Conservation (phyloP, 2,888 invertebrate species). For the Troides oblongomaculatus region DNA sequence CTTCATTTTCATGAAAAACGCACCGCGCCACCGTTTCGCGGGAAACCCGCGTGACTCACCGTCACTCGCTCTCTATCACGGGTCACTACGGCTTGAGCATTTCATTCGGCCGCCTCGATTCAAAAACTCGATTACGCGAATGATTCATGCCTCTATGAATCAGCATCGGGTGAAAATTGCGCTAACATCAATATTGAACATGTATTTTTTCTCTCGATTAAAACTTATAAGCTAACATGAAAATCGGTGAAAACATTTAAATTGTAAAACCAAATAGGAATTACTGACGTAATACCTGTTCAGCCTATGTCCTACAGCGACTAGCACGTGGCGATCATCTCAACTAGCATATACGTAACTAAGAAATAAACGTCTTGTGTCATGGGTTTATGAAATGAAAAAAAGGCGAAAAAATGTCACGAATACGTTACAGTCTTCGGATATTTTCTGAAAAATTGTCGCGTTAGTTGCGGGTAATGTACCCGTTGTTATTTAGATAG, state of each 20-base stretch:
- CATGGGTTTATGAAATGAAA: slow-evolving; percentile 31
- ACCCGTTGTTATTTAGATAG: slow-evolving; percentile 40
- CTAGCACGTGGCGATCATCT: too few relatives aligned
- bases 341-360: too few relatives aligned
- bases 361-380: neutral
- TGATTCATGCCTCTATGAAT: slow-evolving; percentile 75
- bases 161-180: slow-evolving; percentile 64
- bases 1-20: slow-evolving; percentile 76
- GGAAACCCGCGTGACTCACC: slow-evolving; percentile 78
- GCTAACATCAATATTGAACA: slow-evolving; percentile 15
- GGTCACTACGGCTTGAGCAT: slow-evolving; percentile 73
- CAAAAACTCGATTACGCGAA: slow-evolving; percentile 77
- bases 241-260: neutral
- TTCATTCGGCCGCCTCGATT: slow-evolving; percentile 75
- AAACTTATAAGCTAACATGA: neutral
- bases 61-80: slow-evolving; percentile 64
- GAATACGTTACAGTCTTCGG: slow-evolving; percentile 37
- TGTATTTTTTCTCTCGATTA: neutral
- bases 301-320: too few relatives aligned
- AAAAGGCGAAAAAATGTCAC: slow-evolving; percentile 32
- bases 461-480: slow-evolving; percentile 26
- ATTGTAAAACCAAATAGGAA: neutral
- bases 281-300: slow-evolving; percentile 42
- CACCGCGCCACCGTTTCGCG: slow-evolving; percentile 63
- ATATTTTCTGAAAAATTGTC: neutral